Evolutionary conservation across 2,888 invertebrate species (phyloP).

Genomic region (Agrotis exclamationis): DNA sequence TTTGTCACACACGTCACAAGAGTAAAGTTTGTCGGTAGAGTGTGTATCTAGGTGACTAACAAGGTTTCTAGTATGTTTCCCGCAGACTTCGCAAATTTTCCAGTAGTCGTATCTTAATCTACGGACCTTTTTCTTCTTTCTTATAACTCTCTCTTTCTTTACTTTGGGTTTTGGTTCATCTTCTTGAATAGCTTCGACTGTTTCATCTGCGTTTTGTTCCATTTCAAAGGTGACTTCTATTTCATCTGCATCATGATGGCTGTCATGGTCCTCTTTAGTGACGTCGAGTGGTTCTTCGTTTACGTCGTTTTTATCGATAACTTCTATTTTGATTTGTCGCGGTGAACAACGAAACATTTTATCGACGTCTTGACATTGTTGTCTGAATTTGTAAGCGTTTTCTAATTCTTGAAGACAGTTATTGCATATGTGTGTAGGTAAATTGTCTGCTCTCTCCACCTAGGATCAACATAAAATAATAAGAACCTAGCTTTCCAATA

Average conservation of each 20-base stretch:
- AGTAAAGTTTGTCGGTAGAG: constrained; percentile 80
- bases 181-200: constrained; percentile 44
- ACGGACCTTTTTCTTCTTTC: constrained; percentile 72
- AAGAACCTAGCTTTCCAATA: not conserved
- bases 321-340: constrained; percentile 78
- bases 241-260: constrained; percentile 66
- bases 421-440: constrained; percentile 84
- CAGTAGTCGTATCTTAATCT: constrained; percentile 84
- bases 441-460: constrained; percentile 82
- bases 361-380: constrained; percentile 85
- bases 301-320: constrained; percentile 66
- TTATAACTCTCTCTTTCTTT: constrained; percentile 61
- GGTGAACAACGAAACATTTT: constrained; percentile 73
- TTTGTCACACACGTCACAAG: constrained; percentile 87
- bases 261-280: constrained; percentile 61
- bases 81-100: constrained; percentile 88
- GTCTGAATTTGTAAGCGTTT: constrained; percentile 86
- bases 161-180: constrained; percentile 61
- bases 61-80: constrained; percentile 85
- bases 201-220: constrained; percentile 35
- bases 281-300: constrained; percentile 47
- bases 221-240: constrained; percentile 68
- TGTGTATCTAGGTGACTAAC: constrained; percentile 86
- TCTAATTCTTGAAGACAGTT: constrained; percentile 83
- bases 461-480: constrained; percentile 57